Conservation (phyloP, 2,888 invertebrate genomes). For the Onthophagus sagittarius region DNA sequence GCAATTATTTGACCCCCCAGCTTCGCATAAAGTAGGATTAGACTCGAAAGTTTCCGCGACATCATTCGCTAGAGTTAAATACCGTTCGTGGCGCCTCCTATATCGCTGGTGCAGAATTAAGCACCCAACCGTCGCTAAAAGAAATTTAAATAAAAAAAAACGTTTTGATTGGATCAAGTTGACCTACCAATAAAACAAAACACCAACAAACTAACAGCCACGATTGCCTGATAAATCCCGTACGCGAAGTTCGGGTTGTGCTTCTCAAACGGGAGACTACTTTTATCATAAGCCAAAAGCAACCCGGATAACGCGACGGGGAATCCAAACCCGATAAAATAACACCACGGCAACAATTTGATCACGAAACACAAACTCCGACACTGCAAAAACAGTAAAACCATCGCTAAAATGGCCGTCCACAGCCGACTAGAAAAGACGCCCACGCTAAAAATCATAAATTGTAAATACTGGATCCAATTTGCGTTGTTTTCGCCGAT, state of each 20-base stretch:
- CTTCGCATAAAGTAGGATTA: background rate
- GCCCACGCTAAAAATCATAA: conserved; percentile 70
- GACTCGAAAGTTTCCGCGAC: conserved; percentile 44
- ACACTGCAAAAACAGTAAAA: conserved; percentile 76
- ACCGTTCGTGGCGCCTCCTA: conserved; percentile 65
- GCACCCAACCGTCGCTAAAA: conserved; percentile 71
- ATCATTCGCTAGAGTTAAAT: conserved; percentile 59
- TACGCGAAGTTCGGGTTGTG: conserved; percentile 74
- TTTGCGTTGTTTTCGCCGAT: conserved; percentile 48
- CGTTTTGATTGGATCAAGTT: background rate
- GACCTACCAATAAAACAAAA: conserved; percentile 73
- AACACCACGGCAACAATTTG: conserved; percentile 68
- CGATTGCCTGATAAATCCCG: conserved; percentile 71
- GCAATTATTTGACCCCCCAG: conserved; percentile 10
- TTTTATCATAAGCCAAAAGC: conserved; percentile 57
- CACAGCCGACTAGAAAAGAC: conserved; percentile 80
- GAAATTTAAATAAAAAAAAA: too few species aligned
- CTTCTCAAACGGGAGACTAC: conserved; percentile 55
- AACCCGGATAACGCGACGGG: conserved; percentile 66
- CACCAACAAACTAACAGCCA: conserved; percentile 70
- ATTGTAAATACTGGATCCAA: conserved; percentile 70
- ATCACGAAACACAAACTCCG: conserved; percentile 80
- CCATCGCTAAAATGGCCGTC: conserved; percentile 79
- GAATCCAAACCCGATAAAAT: conserved; percentile 50
- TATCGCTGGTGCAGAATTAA: conserved; percentile 80